Evolutionary conservation across 2,888 invertebrate species (phyloP), one percentile per base, ranked within the genome.

Genomic region (Xanthia togata): DNA sequence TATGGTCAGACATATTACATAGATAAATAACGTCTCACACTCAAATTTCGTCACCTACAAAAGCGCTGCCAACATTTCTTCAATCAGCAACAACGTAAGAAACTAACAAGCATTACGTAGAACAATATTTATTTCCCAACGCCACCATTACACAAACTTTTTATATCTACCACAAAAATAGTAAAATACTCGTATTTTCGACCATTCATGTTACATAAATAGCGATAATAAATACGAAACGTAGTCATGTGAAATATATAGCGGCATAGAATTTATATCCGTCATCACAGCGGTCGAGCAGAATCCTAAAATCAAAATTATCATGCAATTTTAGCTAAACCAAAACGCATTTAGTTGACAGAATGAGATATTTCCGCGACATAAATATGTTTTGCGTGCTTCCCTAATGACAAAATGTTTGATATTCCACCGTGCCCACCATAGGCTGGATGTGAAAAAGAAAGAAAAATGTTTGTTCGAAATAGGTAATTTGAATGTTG

Each of bases 321-420:
- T 94, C 93, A 93, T 93, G 95, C 94, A 94, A 94, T 95, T 95
- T 95, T 93, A 94, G 94, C 93, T 92, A 90, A 92, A 93, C 93
- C 94, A 89, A 93, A 95, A 93, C 92, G 93, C 93, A 93, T 94
- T 94, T 93, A 91, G 93, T 91, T 94, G 95, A 95, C 95, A 95
- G 94, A 91, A 93, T 95, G 94, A 95, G 90, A 91, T 93, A 95
- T 94, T 90, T 88, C 88, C 87, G 87, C 87, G 87, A 83, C 93
- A 91, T 92, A 92, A 92, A 92, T 92, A 93, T 91, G 89, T 92
- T 92, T 91, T 86, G 90, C 89, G 89, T 88, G 91, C 91, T 91
- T 92, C 87, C 88, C 88, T 90, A 91, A 92, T 92, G 91, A 92
- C 90, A 89, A 89, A 89, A 89, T 90, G 89, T 87, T 87, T 87